Evolutionary conservation across 2,888 invertebrate species (phyloP).

Genomic region (Diogma glabrata): DNA sequence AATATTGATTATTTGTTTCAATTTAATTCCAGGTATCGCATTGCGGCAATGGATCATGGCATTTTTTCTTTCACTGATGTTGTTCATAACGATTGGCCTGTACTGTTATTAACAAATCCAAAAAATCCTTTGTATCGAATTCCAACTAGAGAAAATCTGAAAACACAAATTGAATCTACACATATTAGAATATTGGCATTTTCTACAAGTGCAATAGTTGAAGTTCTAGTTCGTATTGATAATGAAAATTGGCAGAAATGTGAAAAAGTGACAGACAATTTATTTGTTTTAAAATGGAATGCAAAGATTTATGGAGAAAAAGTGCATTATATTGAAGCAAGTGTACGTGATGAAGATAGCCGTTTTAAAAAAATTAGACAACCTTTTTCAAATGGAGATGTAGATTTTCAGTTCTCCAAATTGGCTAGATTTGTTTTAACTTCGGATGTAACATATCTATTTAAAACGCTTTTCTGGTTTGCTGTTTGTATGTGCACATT

Average conservation of each 20-base stretch:
- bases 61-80: constrained; percentile 75
- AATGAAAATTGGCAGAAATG: constrained; percentile 52
- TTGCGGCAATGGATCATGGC: constrained; percentile 82
- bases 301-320: constrained; percentile 51
- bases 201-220: constrained; percentile 50
- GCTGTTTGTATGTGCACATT: constrained; percentile 48
- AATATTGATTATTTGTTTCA: too few relatives aligned
- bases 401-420: constrained; percentile 30
- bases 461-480: constrained; percentile 55
- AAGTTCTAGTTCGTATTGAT: constrained; percentile 57
- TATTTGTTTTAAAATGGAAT: constrained; percentile 64
- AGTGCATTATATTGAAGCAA: constrained; percentile 53
- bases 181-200: constrained; percentile 74
- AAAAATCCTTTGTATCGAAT: constrained; percentile 67
- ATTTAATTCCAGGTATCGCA: constrained; percentile 61
- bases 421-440: constrained; percentile 62
- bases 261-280: constrained; percentile 47
- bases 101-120: constrained; percentile 80
- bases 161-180: constrained; percentile 45
- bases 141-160: constrained; percentile 56
- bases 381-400: constrained; percentile 45
- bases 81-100: constrained; percentile 65
- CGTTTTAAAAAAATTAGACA: constrained; percentile 48
- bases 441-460: constrained; percentile 59
- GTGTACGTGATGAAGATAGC: constrained; percentile 45